Conservation (phyloP, 2,797 vertebrate genomes). For the Anguilla marmorata region DNA sequence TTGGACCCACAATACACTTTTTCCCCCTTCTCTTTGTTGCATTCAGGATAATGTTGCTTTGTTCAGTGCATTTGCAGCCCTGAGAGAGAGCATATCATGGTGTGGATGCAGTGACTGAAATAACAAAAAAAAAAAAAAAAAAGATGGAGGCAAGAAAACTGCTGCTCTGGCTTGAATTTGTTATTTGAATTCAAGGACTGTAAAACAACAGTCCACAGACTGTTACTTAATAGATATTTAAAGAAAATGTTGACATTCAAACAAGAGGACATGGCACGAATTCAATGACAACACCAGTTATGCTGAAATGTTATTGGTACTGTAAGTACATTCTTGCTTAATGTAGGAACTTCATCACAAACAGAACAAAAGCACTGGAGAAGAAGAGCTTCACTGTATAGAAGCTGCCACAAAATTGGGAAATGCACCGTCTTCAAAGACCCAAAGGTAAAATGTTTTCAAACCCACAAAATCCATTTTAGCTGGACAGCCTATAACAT, state of each 20-base stretch:
- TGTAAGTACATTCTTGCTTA: background rate
- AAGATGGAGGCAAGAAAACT: background rate
- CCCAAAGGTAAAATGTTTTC: constrained; percentile 45
- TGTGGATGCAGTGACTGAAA: background rate
- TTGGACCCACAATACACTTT: background rate
- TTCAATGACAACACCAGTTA: background rate
- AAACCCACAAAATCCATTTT: constrained; percentile 48
- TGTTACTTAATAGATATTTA: background rate
- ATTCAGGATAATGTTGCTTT: background rate
- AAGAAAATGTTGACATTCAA: background rate
- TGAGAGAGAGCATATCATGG: background rate
- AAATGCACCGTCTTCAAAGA: constrained; percentile 36
- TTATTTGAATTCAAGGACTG: background rate
- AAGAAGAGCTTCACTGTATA: background rate
- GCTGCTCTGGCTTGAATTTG: background rate
- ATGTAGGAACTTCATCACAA: background rate
- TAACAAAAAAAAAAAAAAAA: background rate
- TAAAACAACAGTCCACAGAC: background rate
- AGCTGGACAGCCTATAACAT: constrained; percentile 46
- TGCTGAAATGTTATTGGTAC: background rate
- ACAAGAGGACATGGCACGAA: background rate
- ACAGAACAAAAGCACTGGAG: background rate
- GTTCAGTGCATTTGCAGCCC: background rate
- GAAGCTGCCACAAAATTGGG: constrained; percentile 29
- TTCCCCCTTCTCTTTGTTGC: background rate